A percentile compares a stretch with the other conserved stretches of the same genome.
Evolutionary conservation across 2,888 invertebrate species (phyloP).

Genomic region (Watsonalla binaria): DNA sequence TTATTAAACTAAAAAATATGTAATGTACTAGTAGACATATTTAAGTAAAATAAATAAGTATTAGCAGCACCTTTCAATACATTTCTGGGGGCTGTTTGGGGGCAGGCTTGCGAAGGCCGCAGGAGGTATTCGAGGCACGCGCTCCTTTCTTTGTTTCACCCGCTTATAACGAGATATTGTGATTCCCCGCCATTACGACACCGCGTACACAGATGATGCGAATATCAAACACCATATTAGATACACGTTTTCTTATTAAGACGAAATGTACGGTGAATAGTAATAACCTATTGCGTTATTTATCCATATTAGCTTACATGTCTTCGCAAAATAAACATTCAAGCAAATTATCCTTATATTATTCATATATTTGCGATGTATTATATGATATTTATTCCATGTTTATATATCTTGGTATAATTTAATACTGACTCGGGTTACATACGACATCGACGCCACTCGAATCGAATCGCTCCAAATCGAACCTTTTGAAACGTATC

Average conservation of each 20-base stretch:
- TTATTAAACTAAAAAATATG: neutral
- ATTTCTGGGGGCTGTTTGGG: slow-evolving; percentile 33
- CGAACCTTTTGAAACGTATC: neutral
- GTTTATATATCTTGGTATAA: neutral
- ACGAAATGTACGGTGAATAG: slow-evolving; percentile 59
- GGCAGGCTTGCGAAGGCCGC: slow-evolving; percentile 2
- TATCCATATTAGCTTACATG: slow-evolving; percentile 22
- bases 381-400: neutral
- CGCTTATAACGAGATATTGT: slow-evolving; percentile 76
- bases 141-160: slow-evolving; percentile 68
- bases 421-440: neutral
- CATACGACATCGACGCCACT: neutral
- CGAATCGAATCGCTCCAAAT: neutral
- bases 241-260: slow-evolving; percentile 75
- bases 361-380: neutral
- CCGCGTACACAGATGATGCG: slow-evolving; percentile 67
- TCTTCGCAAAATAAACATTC: slow-evolving; percentile 12
- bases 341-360: neutral
- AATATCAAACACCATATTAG: slow-evolving; percentile 72
- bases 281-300: slow-evolving; percentile 49
- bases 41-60: slow-evolving; percentile 21
- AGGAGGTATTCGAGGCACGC: slow-evolving; percentile 57
- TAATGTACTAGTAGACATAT: neutral
- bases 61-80: slow-evolving; percentile 30
- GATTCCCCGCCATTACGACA: slow-evolving; percentile 70